phyloP scores from a whole-genome alignment of 2,113 vertebrate species.

The Macquaria ambigua region DNA sequence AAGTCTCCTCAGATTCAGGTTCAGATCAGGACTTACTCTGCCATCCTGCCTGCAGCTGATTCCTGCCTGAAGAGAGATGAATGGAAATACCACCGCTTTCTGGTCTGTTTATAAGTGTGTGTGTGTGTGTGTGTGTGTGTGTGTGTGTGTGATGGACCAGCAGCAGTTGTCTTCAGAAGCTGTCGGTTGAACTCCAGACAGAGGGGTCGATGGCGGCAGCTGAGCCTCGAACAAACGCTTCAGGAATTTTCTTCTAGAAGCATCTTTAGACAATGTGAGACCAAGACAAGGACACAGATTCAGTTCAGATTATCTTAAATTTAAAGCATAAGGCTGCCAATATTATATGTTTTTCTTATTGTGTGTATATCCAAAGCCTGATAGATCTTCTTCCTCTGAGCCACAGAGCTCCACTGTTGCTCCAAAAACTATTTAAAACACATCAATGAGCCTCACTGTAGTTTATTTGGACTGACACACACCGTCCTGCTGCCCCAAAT shows the following conservation, averaged over 20 bases:
- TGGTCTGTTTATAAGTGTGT: constrained; percentile 63
- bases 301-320: neutral
- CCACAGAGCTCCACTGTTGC: neutral
- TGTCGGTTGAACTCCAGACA: constrained; percentile 11
- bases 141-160: constrained; percentile 17
- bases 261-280: constrained; percentile 12
- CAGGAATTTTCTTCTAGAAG: constrained; percentile 51
- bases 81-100: neutral
- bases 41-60: constrained; percentile 55
- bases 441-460: neutral
- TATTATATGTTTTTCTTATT: too few species aligned
- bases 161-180: constrained; percentile 63
- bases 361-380: neutral
- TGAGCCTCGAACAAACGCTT: constrained; percentile 54
- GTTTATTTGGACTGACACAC: neutral
- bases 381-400: neutral
- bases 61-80: constrained; percentile 46
- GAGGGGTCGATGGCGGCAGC: constrained; percentile 48
- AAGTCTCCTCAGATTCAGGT: neutral
- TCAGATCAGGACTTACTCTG: constrained; percentile 61
- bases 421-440: neutral
- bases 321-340: neutral
- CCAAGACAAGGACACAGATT: neutral
- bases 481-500: neutral
- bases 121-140: constrained; percentile 47